phyloP scores from a whole-genome alignment of 2,797 vertebrate genomes.

The Periparus ater region DNA sequence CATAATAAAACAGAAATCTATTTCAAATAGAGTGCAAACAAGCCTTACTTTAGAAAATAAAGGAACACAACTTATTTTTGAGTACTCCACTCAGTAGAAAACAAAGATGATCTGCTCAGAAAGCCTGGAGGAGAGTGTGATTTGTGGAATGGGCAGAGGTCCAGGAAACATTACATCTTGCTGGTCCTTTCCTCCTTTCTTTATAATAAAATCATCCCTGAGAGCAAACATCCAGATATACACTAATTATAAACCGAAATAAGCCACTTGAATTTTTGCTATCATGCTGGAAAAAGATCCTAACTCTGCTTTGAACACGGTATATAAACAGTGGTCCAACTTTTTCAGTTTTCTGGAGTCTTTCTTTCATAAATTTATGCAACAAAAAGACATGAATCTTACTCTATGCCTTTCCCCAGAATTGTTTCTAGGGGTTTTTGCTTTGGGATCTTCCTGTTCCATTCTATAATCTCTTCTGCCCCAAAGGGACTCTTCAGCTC shows the following conservation, averaged over 20 bases:
- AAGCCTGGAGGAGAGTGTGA: conserved; percentile 28
- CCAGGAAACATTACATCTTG: conserved; percentile 33
- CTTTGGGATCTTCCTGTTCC: not conserved
- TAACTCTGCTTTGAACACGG: not conserved
- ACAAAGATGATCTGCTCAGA: conserved; percentile 2
- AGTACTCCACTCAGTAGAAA: not conserved
- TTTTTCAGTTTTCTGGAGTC: not conserved
- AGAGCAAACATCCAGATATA: not conserved
- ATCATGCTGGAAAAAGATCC: not conserved
- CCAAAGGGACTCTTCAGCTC: conserved; percentile 3
- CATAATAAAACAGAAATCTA: conserved; percentile 50
- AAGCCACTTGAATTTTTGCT: not conserved
- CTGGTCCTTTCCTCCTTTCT: not conserved
- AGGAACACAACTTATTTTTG: conserved; percentile 6
- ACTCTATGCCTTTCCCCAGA: not conserved
- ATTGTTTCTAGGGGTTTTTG: not conserved
- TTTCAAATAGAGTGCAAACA: conserved; percentile 33
- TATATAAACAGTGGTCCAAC: not conserved
- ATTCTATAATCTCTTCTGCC: not conserved
- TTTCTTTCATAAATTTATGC: not conserved
- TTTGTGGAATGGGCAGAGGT: conserved; percentile 28
- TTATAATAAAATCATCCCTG: not conserved
- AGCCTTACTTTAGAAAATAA: conserved; percentile 38
- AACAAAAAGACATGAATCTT: not conserved
- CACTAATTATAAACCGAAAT: not conserved